These are phyloP conservation scores for Pampusana beccarii DNA, from an alignment of 2,113 vertebrate species.

Conservation along the genomic window DNA sequence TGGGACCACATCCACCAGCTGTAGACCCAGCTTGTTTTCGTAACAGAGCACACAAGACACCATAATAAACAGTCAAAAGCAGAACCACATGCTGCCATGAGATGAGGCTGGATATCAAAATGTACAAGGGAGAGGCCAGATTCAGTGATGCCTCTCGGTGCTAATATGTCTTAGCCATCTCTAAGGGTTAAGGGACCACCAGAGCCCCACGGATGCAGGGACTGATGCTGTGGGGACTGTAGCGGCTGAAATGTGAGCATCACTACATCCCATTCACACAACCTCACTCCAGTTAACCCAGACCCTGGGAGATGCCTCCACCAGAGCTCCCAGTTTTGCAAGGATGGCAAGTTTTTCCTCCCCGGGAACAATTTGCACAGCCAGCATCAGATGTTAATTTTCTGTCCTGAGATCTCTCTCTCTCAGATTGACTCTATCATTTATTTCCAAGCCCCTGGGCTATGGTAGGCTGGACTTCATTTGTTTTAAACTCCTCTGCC, in stretches of 20 bases:
- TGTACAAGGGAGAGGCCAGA: neutral
- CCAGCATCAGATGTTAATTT: neutral
- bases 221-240: neutral
- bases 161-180: neutral
- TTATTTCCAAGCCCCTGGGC: neutral
- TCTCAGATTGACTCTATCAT: neutral
- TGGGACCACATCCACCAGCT: neutral
- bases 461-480: neutral
- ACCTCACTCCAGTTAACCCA: too few relatives aligned
- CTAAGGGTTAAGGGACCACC: neutral
- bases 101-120: neutral
- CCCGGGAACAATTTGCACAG: neutral
- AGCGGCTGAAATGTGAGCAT: neutral
- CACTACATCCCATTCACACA: fast-evolving
- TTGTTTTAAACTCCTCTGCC: neutral
- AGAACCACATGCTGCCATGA: neutral
- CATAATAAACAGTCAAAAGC: neutral
- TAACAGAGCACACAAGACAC: neutral
- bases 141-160: neutral
- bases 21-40: neutral
- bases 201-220: fast-evolving
- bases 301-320: neutral
- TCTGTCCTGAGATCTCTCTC: neutral
- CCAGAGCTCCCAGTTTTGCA: neutral
- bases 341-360: neutral